Evolutionary conservation across 2,888 invertebrate species (phyloP), one percentile per base, ranked within the genome.

Genomic region (Hyles lineata): DNA sequence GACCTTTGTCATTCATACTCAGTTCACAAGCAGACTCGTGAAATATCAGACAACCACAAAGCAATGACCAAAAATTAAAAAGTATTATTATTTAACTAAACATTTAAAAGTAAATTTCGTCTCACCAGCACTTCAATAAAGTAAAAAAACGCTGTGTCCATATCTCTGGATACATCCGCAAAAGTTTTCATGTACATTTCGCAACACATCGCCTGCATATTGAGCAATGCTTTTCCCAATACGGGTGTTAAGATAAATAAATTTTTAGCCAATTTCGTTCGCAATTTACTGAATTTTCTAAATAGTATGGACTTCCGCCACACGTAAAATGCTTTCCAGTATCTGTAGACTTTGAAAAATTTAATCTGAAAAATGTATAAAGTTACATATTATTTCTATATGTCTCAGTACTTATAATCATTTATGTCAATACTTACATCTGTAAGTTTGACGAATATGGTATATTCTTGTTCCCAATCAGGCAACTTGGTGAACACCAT

Each of bases 381-480:
- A 21, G 11, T 8, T 29, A 59, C 59, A 15, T 23, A 70, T 58
- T 50, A 52, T 21, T 67, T 21, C 35, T 62, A 6, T 6, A 25
- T 50, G 43, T 43, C 52, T 8, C 35, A 15, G 17, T 60, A 17
- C 1, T 4, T 3, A 9, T 63, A 21, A 19, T 25, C 29, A 29
- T 32, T 35, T n/a, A 17, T 21, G 35, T 52, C 2, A 21, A 35
- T 29, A 60, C 89, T 88, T 89, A 96, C 96, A 89, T 97, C 95
- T 77, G 96, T 96, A n/a, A 98, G 93, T 85, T 97, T 95, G 60
- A 96, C 95, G 84, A 97, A 98, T 87, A 96, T 96, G n/a, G 95
- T 96, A 83, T 97, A 98, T 85, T 98, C 98, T 74, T 96, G 96
- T 85, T 97, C 97, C 98, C 98, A 98, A 75, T 96, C 95, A 25